Conservation (phyloP, 2,113 vertebrate genomes). For the Poicephalus meyeri region DNA sequence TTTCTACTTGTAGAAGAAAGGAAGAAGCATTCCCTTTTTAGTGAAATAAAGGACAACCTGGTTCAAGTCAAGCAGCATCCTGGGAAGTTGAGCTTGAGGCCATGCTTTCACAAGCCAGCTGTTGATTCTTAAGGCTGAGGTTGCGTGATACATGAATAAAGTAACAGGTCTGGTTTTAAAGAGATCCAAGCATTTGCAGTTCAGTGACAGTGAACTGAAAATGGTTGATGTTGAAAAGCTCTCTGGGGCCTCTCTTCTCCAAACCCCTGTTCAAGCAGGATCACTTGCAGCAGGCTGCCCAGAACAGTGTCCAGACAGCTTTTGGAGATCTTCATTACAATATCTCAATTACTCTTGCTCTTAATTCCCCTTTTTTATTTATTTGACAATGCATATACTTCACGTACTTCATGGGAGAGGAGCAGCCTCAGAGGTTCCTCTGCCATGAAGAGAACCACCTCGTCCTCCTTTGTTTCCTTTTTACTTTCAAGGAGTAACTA, state of each 20-base stretch:
- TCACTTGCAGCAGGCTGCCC: background rate
- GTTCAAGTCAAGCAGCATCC: background rate
- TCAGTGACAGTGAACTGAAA: background rate
- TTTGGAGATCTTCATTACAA: background rate
- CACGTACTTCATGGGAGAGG: background rate
- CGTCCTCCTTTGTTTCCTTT: background rate
- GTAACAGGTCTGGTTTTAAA: background rate
- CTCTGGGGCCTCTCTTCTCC: background rate
- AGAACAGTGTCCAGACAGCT: background rate
- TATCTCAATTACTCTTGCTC: background rate
- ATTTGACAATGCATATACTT: background rate
- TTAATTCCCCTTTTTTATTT: background rate
- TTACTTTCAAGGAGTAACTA: background rate
- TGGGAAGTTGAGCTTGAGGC: background rate
- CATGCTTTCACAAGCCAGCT: background rate
- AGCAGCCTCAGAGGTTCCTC: background rate
- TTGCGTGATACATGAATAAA: background rate
- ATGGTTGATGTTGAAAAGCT: background rate
- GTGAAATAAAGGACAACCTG: background rate
- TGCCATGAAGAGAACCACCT: background rate
- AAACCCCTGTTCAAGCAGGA: background rate
- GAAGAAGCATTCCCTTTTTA: background rate
- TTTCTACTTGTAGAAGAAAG: background rate
- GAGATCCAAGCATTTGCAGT: background rate
- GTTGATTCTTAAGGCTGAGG: background rate